phyloP scores from a whole-genome alignment of 37 sponge, comb jelly and placozoan species.

The Chondrosia reniformis region DNA sequence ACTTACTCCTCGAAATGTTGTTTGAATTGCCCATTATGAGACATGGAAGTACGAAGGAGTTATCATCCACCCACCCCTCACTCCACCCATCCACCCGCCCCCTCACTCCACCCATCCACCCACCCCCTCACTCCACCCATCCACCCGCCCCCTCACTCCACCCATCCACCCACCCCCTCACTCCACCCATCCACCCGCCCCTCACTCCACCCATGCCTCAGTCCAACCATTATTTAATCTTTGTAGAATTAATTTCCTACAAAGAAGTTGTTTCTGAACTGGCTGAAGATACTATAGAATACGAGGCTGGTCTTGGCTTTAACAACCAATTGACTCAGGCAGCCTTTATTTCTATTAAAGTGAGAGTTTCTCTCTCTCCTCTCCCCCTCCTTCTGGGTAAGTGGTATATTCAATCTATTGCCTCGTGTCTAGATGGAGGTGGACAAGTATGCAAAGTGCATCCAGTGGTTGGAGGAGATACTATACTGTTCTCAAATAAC shows the following conservation, averaged over 20 bases:
- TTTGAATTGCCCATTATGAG: slow-evolving; percentile 80
- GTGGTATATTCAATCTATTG: too few relatives aligned
- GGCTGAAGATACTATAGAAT: slow-evolving; percentile 51
- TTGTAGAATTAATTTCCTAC: slow-evolving; percentile 54
- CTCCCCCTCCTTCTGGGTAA: too few relatives aligned
- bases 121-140: background rate
- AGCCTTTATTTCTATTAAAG: slow-evolving; percentile 50
- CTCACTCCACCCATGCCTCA: background rate
- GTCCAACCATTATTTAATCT: background rate
- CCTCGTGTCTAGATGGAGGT: slow-evolving; percentile 56
- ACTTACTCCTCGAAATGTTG: slow-evolving; percentile 61
- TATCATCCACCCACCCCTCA: slow-evolving; percentile 1
- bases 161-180: slow-evolving; percentile 2
- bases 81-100: background rate
- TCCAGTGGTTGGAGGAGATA: slow-evolving; percentile 62
- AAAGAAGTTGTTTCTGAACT: slow-evolving; percentile 62
- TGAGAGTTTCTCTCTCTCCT: too few relatives aligned
- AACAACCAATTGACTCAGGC: slow-evolving; percentile 39
- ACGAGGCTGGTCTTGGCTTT: slow-evolving; percentile 32
- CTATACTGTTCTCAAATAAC: slow-evolving; percentile 60
- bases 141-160: background rate
- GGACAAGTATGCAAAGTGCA: slow-evolving; percentile 62
- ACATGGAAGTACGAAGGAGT: slow-evolving; percentile 71
- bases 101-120: background rate
- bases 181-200: background rate